Conservation (phyloP, 2,797 vertebrate species). For the Nannoperca australis region DNA sequence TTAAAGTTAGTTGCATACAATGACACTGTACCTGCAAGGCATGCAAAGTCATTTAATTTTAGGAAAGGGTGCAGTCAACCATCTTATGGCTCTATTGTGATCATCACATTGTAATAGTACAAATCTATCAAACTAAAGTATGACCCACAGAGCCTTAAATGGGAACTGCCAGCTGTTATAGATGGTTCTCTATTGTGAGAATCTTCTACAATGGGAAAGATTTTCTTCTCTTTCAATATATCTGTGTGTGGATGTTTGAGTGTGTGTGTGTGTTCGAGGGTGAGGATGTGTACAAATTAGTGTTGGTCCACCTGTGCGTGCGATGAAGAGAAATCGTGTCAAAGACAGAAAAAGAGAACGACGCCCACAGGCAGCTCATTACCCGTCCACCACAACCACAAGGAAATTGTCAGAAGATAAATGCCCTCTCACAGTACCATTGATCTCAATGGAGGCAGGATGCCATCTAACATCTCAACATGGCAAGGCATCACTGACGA, state of each 20-base stretch:
- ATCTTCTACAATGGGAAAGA: slow-evolving; percentile 30
- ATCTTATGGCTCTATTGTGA: slow-evolving; percentile 53
- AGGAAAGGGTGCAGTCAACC: slow-evolving; percentile 50
- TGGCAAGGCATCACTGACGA: slow-evolving; percentile 24
- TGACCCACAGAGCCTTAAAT: slow-evolving; percentile 45
- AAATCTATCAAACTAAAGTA: slow-evolving; percentile 62
- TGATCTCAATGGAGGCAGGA: slow-evolving; percentile 53
- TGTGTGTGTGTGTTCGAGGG: neutral
- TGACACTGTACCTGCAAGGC: slow-evolving; percentile 21
- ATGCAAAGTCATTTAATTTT: slow-evolving; percentile 58
- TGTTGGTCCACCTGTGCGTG: slow-evolving; percentile 11
- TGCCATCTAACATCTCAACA: slow-evolving; percentile 32
- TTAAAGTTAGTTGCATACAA: slow-evolving; percentile 6
- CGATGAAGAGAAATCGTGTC: slow-evolving; percentile 44
- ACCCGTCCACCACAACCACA: slow-evolving; percentile 46
- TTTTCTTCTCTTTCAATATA: slow-evolving; percentile 33
- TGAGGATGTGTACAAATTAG: slow-evolving; percentile 13
- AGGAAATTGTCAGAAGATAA: slow-evolving; percentile 54
- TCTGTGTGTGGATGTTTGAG: slow-evolving; percentile 2
- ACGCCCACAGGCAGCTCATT: slow-evolving; percentile 65
- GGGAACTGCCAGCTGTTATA: slow-evolving; percentile 51
- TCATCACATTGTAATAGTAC: slow-evolving; percentile 53
- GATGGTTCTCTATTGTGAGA: slow-evolving; percentile 37
- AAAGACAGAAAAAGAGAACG: slow-evolving; percentile 49
- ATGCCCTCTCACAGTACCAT: slow-evolving; percentile 46